phyloP scores from a whole-genome alignment of 2,888 invertebrate species.

The Sepiola atlantica region DNA sequence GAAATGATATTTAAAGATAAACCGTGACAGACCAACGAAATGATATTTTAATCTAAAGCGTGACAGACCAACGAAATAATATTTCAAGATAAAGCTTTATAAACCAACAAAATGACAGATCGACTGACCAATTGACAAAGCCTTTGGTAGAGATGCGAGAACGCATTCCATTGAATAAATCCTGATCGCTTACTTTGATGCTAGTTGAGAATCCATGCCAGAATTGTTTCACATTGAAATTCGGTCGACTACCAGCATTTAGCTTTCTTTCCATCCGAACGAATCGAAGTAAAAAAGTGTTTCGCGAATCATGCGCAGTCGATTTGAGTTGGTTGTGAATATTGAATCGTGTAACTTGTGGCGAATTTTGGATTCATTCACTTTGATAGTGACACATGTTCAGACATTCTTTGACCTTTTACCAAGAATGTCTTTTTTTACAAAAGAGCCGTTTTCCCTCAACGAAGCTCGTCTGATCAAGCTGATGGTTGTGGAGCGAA shows the following conservation, averaged over 20 bases:
- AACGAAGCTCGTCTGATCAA: not conserved
- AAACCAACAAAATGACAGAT: too few species aligned
- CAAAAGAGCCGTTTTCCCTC: not conserved
- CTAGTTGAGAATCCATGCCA: not conserved
- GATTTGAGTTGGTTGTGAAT: not conserved
- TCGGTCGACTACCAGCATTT: not conserved
- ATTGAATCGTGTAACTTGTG: not conserved
- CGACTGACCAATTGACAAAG: too few species aligned
- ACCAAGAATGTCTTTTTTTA: not conserved
- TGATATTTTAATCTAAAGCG: too few species aligned
- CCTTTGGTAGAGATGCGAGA: too few species aligned
- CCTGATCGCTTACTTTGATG: not conserved
- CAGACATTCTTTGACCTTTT: not conserved
- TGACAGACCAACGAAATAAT: too few species aligned
- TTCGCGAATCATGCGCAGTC: not conserved
- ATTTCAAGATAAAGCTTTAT: too few species aligned
- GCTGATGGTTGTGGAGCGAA: not conserved
- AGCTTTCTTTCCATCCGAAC: not conserved
- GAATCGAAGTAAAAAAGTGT: not conserved
- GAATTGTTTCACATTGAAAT: not conserved
- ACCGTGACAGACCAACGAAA: too few species aligned
- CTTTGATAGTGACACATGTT: not conserved
- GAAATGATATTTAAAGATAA: too few species aligned
- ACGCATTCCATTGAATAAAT: not conserved
- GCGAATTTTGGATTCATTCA: not conserved